phyloP scores from a whole-genome alignment of 2,797 vertebrate species.

The Cichlasoma orientale region DNA sequence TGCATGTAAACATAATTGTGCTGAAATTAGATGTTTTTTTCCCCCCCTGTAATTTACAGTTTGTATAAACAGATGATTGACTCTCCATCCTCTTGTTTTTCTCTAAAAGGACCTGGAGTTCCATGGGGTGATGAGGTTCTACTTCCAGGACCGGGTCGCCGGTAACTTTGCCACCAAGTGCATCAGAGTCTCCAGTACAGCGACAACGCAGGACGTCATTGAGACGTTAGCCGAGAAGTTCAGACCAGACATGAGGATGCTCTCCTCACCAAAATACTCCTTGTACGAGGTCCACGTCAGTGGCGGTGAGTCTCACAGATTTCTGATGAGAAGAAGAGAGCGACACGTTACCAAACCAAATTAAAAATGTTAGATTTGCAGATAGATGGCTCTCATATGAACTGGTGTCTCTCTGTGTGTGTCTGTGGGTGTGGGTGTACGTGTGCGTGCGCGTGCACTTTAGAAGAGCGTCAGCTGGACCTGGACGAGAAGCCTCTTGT shows the following conservation, averaged over 20 bases:
- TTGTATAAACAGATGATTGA: not conserved
- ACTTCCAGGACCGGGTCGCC: conserved; percentile 98
- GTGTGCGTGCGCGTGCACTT: not conserved
- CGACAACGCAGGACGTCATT: conserved; percentile 97
- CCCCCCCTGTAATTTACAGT: not conserved
- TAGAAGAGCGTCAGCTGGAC: conserved; percentile 99
- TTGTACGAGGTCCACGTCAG: conserved; percentile 98
- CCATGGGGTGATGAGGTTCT: conserved; percentile 99
- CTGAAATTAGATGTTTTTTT: not conserved
- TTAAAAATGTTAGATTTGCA: not conserved
- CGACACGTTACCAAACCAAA: not conserved
- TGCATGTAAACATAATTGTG: not conserved
- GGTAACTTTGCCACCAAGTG: conserved; percentile 99
- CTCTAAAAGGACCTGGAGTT: conserved; percentile 92
- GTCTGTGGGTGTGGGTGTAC: conserved; percentile 22
- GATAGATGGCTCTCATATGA: not conserved
- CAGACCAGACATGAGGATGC: conserved; percentile 98
- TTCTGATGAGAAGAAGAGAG: not conserved
- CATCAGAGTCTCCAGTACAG: conserved; percentile 96
- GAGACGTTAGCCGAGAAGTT: conserved; percentile 98
- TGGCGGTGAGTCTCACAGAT: conserved; percentile 85
- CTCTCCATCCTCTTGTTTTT: conserved; percentile 18
- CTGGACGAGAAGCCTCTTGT: conserved; percentile 97
- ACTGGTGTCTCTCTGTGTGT: conserved; percentile 31
- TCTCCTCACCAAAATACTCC: conserved; percentile 95